phyloP scores from a whole-genome alignment of 2,888 invertebrate genomes.

The Diarsia rubi region DNA sequence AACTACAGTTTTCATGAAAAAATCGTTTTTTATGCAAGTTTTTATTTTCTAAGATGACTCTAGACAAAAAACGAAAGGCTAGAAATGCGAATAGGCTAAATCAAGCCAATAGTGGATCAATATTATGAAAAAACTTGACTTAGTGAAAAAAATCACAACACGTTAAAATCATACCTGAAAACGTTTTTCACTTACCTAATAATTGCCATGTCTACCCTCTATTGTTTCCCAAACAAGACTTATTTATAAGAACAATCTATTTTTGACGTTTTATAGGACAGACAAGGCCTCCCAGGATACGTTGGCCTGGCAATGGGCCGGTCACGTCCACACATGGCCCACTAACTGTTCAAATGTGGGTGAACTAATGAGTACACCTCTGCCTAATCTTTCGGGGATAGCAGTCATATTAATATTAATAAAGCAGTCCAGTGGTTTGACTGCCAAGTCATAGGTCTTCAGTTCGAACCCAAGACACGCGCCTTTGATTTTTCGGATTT shows the following conservation, averaged over 20 bases:
- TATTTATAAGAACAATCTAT: slow-evolving; percentile 56
- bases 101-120: neutral
- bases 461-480: too few species aligned
- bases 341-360: slow-evolving; percentile 17
- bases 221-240: slow-evolving; percentile 28
- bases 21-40: too few species aligned
- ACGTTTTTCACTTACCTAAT: neutral
- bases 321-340: slow-evolving; percentile 43
- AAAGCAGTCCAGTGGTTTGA: too few species aligned
- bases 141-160: neutral
- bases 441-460: too few species aligned
- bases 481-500: too few species aligned
- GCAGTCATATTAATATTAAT: too few species aligned
- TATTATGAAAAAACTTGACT: neutral
- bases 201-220: slow-evolving; percentile 7
- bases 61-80: neutral
- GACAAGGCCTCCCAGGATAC: slow-evolving; percentile 17
- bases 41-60: neutral
- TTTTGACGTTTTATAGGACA: slow-evolving; percentile 50
- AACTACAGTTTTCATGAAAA: neutral
- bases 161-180: neutral
- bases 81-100: neutral
- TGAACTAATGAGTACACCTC: too few species aligned
- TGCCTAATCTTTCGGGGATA: too few species aligned
- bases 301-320: slow-evolving; percentile 57